Percentiles rank a stretch among this genome's conserved stretches.
Conservation (phyloP, 2,797 vertebrate species). For the Prunella strophiata region DNA sequence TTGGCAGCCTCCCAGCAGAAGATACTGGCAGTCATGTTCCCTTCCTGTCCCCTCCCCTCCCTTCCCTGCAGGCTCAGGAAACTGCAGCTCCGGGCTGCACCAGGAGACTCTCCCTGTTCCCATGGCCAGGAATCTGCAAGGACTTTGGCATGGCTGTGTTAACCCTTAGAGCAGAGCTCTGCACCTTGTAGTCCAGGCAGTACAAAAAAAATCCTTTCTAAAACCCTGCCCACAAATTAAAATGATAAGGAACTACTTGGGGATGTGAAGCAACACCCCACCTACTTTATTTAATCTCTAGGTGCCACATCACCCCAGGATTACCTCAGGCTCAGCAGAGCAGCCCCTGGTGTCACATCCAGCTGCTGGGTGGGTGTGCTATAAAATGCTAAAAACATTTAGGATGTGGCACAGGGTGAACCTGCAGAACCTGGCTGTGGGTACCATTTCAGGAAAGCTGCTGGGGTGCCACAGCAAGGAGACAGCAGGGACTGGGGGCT, state of each 20-base stretch:
- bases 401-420: background rate
- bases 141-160: background rate
- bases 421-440: background rate
- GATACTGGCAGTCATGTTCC: background rate
- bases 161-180: background rate
- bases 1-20: slow-evolving; percentile 11
- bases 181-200: background rate
- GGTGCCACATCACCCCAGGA: background rate
- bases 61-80: background rate
- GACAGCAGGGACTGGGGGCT: background rate
- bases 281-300: background rate
- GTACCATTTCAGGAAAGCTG: background rate
- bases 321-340: background rate
- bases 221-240: background rate
- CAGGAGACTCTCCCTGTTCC: background rate
- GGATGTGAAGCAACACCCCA: background rate
- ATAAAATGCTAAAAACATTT: background rate
- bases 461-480: background rate
- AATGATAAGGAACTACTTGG: background rate
- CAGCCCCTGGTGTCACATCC: background rate
- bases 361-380: background rate
- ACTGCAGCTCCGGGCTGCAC: background rate
- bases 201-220: background rate
- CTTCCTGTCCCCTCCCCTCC: background rate
- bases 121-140: background rate